Base-by-base conservation (phyloP, 2,888 invertebrate species). In the Coelopa pilipes region DNA sequence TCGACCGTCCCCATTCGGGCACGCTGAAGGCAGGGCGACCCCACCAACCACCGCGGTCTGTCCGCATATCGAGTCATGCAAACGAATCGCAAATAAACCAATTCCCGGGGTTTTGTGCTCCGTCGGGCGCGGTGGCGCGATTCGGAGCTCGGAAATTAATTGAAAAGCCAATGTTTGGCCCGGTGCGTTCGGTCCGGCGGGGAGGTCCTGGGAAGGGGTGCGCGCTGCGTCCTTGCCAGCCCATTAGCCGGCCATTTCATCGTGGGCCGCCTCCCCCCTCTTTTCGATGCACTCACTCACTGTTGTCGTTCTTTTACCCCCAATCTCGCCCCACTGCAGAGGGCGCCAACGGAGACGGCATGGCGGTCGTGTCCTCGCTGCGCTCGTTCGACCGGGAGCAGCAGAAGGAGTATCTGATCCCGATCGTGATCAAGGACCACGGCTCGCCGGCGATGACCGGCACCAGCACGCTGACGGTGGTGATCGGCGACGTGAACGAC, bases 401-500 rank as follows among this genome's bases (percentile, higher is more conserved):
- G 83, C 95, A 96, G 85, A 98, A 98, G 86, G 97, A 97, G 88
- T 97, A 97, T 86, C 91, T 96, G 81, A 96, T 99, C 82, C 99
- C 99, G 0, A 97, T 99, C 82, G 94, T 98, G 34, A 98, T 99
- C 85, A 97, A 96, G 88, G 99, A 99, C 89, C 95, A 96, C 81
- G 98, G 98, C 57, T 96, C 95, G 79, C 97, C 97, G n/a, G 93
- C 95, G 0, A 96, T 97, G 95, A 96, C 96, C 17, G 98, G 97
- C 77, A 98, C 98, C 12, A 96, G 96, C 84, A 98, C 97, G 0
- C 89, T 99, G 53, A 98, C 97, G 0, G 96, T 99, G 45, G 96
- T 98, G 68, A 98, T 99, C 81, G 98, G 98, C 24, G 99, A 99
- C 88, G 94, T 96, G 24, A 99, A 99, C 87, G 99, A 99, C 87